Evolutionary conservation across 2,888 invertebrate genomes (phyloP), one percentile per base, ranked within the genome.

Genomic region (Periphyllus acericola): DNA sequence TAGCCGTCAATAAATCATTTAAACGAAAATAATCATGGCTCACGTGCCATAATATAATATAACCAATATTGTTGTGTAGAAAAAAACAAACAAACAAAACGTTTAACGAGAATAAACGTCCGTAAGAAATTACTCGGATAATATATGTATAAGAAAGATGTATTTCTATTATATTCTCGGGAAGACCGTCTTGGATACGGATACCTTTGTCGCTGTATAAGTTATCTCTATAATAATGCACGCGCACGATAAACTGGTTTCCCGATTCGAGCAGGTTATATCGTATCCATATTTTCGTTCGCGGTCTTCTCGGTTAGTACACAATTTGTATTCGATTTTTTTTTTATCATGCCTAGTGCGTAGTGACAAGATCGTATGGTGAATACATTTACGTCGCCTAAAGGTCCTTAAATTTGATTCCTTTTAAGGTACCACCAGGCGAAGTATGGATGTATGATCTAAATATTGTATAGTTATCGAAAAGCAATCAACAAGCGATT

Each of bases 111-210:
- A 68, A 66, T 17, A 66, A 25, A 29, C 19, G 40, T n/a, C 4
- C 36, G 66, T 60, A 25, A 60, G 21, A 40, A 66, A 80, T 66
- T 29, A 40, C 29, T 36, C 66, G 66, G 68, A 29, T 66, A n/a
- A 0, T 32, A 0, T 32, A 19, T 66, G 60, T 46, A n/a, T 79
- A 34, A n/a, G 60, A n/a, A 36, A 34, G 52, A 32, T 55, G 55
- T n/a, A 32, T 17, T n/a, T 32, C 52, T 78, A 21, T 55, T 79
- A 79, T 60, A 55, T 79, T 34, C 55, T 32, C 55, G 34, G 1
- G 40, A 19, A 29, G 29, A 80, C 55, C 66, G 80, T 60, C 66
- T 68, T 40, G 66, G 29, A 36, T 80, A 80, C 36, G 66, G 29
- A 36, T 80, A 80, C 36, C 21, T 52, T 34, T 79, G 32, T 32